Base-by-base conservation (phyloP, 2,888 invertebrate genomes). In the Chaetogeoica ovagalla region DNA sequence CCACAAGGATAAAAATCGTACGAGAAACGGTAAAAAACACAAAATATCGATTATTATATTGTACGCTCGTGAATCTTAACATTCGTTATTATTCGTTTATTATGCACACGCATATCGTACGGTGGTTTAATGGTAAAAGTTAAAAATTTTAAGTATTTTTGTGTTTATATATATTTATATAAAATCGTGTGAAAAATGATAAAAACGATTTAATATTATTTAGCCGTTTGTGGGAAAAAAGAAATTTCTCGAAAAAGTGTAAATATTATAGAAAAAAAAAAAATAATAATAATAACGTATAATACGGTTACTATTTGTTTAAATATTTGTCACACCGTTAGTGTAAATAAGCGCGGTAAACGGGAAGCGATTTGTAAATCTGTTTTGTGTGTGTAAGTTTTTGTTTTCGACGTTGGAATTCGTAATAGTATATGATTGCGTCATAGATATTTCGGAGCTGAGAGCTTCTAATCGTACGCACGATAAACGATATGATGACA, bases 281-380 rank as follows among this genome's bases (percentile, higher is more conserved):
- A 30, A 30, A 30, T n/a, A n/a, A n/a, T n/a, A n/a, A n/a, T n/a
- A 30, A 30, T 30, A 4, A 30, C 30, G 30, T 30, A 30, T 30
- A 30, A 30, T 30, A 30, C 30, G 30, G 30, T 43, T 43, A 5
- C 7, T n/a, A 5, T 11, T 17, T 21, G 1, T 57, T 65, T 23
- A 1, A 23, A 39, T 62, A 55, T 57, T 77, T 62, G 70, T 70
- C 60, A 70, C 17, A 70, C 17, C n/a, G 39, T 68, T 30, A 30
- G 30, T 30, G 68, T 59, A 76, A 76, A 76, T 59, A 43, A 76
- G 48, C 66, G 43, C 66, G 48, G 39, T 30, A 52, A 23, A 52
- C 69, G 60, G 69, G 62, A 70, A 70, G 9, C 52, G 48, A 30
- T 70, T 30, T 30, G 3, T 59, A 37, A 62, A 63, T 55, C 70